phyloP scores from a whole-genome alignment of 2,113 vertebrate genomes.

The Trochalopteron elliotii region DNA sequence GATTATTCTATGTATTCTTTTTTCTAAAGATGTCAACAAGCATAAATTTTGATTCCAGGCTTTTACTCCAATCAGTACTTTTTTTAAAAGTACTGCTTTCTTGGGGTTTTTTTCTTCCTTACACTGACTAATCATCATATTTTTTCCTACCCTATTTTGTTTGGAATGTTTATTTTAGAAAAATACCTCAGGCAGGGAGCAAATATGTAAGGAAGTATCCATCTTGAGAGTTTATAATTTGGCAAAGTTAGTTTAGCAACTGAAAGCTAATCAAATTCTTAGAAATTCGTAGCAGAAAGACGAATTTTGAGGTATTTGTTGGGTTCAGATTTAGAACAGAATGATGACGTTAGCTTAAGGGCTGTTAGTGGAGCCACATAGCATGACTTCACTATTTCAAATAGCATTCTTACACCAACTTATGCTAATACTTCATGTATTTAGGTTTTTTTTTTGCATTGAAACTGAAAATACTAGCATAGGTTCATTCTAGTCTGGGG shows the following conservation, averaged over 20 bases:
- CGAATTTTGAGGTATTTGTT: not conserved
- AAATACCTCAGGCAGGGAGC: not conserved
- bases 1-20: not conserved
- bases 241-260: not conserved
- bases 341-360: not conserved
- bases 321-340: not conserved
- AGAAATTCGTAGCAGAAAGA: not conserved
- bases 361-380: not conserved
- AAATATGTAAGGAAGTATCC: not conserved
- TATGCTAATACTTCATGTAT: not conserved
- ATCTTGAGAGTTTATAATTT: not conserved
- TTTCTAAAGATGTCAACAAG: not conserved
- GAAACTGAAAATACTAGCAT: not conserved
- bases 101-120: not conserved
- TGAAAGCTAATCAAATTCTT: not conserved
- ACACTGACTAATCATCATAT: not conserved
- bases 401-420: not conserved
- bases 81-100: not conserved
- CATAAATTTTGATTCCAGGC: not conserved
- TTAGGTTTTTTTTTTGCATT: not conserved
- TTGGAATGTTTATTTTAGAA: not conserved
- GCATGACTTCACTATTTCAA: not conserved
- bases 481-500: not conserved
- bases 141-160: not conserved
- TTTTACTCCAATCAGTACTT: not conserved